These are phyloP conservation scores for Anomalospiza imberbis DNA, from an alignment of 2,797 vertebrate genomes.

Conservation along the genomic window DNA sequence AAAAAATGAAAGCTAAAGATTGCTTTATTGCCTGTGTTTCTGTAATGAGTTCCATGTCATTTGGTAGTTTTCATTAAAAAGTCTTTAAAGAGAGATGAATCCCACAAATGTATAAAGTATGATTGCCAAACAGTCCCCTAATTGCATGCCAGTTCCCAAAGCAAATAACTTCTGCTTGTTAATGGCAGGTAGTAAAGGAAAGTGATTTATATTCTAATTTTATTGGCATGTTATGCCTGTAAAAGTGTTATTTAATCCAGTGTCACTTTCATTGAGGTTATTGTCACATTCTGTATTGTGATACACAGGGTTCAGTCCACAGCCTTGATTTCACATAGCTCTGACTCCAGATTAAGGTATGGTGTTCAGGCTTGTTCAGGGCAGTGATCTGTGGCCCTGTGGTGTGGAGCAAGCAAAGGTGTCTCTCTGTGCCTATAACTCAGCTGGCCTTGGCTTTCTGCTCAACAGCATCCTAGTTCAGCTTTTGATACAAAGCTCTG, in stretches of 20 bases:
- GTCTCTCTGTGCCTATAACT: background rate
- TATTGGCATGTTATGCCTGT: background rate
- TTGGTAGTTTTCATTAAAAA: background rate
- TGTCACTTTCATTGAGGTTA: background rate
- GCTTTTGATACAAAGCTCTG: background rate
- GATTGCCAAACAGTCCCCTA: background rate
- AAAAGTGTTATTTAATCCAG: background rate
- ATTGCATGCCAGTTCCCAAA: background rate
- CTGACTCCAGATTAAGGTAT: background rate
- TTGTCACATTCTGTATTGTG: background rate
- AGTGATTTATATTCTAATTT: background rate
- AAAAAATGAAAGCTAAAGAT: background rate
- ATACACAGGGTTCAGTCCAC: background rate
- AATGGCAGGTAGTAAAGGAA: background rate
- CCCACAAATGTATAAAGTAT: background rate
- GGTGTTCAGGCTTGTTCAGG: background rate
- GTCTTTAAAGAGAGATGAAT: background rate
- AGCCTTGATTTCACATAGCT: background rate
- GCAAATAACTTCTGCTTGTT: background rate
- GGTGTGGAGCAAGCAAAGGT: background rate
- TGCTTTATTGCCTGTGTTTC: background rate
- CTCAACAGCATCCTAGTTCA: background rate
- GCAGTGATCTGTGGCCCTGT: too few relatives aligned
- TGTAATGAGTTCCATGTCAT: background rate
- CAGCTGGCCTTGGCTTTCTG: background rate